Percentiles rank a stretch among this genome's conserved stretches.
These are phyloP conservation scores for Drosophila arawakana DNA, from an alignment of 1,140 invertebrate genomes.

Conservation along the genomic window DNA sequence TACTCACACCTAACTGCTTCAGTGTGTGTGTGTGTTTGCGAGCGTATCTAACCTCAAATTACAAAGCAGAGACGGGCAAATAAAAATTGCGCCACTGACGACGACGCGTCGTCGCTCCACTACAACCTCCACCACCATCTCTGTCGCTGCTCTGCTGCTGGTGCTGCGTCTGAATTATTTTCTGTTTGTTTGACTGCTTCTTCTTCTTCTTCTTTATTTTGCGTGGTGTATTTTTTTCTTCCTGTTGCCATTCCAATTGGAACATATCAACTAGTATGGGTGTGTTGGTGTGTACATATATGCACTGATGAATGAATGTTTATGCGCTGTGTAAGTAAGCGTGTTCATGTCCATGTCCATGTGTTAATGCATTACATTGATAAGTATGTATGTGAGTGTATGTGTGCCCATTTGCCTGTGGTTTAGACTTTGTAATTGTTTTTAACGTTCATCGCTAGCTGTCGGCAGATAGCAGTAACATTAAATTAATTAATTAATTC, in stretches of 20 bases:
- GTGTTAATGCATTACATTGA: slow-evolving; percentile 12
- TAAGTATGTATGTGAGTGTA: not conserved
- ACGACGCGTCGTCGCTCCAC: slow-evolving; percentile 11
- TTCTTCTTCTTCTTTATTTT: slow-evolving; percentile 24
- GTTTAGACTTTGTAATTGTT: slow-evolving; percentile 57
- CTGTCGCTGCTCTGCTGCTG: not conserved
- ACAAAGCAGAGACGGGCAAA: slow-evolving; percentile 34
- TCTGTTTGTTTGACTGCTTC: slow-evolving; percentile 23
- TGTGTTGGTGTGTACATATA: not conserved
- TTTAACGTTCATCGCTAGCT: slow-evolving; percentile 48
- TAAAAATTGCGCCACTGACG: slow-evolving; percentile 48
- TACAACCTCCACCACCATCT: slow-evolving; percentile 24
- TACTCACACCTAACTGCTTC: slow-evolving; percentile 12
- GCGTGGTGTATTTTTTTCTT: slow-evolving; percentile 21
- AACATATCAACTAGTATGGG: slow-evolving; percentile 1
- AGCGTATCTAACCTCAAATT: slow-evolving; percentile 53
- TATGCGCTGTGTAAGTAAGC: slow-evolving; percentile 1
- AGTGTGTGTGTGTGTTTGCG: slow-evolving; percentile 4
- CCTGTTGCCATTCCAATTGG: slow-evolving; percentile 27
- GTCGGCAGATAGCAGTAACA: slow-evolving; percentile 28
- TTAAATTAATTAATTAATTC: slow-evolving; percentile 73
- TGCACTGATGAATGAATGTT: slow-evolving; percentile 5
- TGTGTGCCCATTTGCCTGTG: slow-evolving; percentile 29
- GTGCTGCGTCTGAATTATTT: slow-evolving; percentile 24
- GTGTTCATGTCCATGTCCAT: slow-evolving; percentile 12